A percentile compares a stretch with the other conserved stretches of the same genome.
These are phyloP conservation scores for Drosophila flavopinicola DNA, from an alignment of 2,888 invertebrate genomes.

Conservation along the genomic window DNA sequence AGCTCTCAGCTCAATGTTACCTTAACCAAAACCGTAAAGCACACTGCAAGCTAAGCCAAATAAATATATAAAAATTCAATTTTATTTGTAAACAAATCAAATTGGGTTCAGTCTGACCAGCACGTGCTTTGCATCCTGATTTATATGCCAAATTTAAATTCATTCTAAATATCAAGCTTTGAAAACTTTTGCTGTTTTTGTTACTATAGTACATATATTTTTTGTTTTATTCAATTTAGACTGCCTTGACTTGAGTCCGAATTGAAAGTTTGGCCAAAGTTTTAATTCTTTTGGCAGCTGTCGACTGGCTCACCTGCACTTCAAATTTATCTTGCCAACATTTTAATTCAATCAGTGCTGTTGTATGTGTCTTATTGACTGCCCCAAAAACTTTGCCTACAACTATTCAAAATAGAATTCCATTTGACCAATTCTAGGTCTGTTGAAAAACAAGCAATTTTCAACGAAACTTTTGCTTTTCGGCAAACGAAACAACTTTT, in stretches of 20 bases:
- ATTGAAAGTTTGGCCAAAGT: constrained; percentile 14
- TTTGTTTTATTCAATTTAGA: constrained; percentile 7
- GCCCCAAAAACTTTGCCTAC: constrained; percentile 9
- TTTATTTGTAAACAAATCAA: constrained; percentile 13
- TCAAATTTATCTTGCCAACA: constrained; percentile 7
- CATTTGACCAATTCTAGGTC: background rate
- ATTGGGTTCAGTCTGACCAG: background rate
- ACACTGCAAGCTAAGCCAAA: background rate
- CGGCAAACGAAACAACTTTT: background rate
- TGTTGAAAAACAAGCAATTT: background rate
- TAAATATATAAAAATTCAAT: constrained; percentile 50
- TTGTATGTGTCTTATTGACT: constrained; percentile 2
- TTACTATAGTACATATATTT: background rate
- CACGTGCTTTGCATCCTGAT: constrained; percentile 1
- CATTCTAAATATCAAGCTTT: constrained; percentile 4
- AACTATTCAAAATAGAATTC: background rate
- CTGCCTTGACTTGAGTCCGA: constrained; percentile 3
- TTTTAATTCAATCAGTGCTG: constrained; percentile 8
- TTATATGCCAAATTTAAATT: constrained; percentile 4
- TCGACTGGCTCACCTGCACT: constrained; percentile 5
- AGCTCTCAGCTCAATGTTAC: constrained; percentile 33
- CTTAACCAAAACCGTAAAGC: constrained; percentile 21
- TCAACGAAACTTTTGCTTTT: background rate
- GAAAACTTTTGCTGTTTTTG: background rate
- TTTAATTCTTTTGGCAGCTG: constrained; percentile 18